phyloP scores from a whole-genome alignment of 2,113 vertebrate species.

The Taurulus bubalis region DNA sequence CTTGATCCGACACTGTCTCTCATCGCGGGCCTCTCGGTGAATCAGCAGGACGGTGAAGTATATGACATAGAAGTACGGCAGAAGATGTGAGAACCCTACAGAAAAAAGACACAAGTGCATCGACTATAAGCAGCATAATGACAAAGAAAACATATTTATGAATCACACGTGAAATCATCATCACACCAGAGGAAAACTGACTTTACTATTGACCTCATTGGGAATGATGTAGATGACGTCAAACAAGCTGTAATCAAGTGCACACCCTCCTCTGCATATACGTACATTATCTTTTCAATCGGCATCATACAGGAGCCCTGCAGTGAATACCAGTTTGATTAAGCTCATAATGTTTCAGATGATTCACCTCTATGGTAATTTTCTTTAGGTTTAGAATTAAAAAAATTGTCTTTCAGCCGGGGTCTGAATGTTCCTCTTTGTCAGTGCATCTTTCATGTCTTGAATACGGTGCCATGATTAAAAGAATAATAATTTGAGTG shows the following conservation, averaged over 20 bases:
- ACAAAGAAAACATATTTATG: background rate
- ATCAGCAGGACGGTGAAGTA: constrained; percentile 89
- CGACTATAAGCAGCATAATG: background rate
- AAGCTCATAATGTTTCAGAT: constrained; percentile 22
- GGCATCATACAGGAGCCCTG: constrained; percentile 20
- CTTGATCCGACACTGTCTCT: constrained; percentile 87
- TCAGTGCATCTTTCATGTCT: constrained; percentile 1
- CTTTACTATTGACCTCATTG: background rate
- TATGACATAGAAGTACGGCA: constrained; percentile 91
- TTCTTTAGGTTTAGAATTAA: constrained; percentile 8
- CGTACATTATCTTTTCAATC: constrained; percentile 21
- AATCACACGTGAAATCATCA: background rate
- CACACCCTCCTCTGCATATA: constrained; percentile 22
- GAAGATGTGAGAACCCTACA: constrained; percentile 85
- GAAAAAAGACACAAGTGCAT: background rate
- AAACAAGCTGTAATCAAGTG: constrained; percentile 38
- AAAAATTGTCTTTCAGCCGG: background rate
- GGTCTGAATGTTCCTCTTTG: constrained; percentile 17
- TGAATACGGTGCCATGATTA: background rate
- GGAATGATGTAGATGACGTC: background rate
- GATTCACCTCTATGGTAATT: constrained; percentile 18
- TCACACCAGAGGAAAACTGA: too few relatives aligned
- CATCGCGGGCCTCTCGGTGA: constrained; percentile 90
- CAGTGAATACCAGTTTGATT: constrained; percentile 50
- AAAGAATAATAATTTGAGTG: background rate